Evolutionary conservation across 2,888 invertebrate species (phyloP), one percentile per base, ranked within the genome.

Genomic region (Tenthredo amoena): DNA sequence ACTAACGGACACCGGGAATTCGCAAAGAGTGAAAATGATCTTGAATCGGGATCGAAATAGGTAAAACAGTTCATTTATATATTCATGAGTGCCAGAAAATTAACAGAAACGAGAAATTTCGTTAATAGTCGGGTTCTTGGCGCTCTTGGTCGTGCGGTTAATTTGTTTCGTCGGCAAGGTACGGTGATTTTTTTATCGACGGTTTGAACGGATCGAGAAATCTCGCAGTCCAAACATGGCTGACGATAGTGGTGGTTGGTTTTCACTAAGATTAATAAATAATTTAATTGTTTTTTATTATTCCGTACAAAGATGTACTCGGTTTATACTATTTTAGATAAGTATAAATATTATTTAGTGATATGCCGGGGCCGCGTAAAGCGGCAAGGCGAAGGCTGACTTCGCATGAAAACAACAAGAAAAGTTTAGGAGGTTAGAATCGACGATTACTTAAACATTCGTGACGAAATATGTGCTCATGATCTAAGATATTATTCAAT

Each of bases 351-450:
- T 86, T 88, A 86, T 87, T 85, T 85, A 86, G 87, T 88, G 92
- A 88, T 87, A 94, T 94, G 94, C 92, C 93, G 86, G 87, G 88
- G 85, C 84, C 87, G 84, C 87, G 87, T 43, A 92, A 90, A 87
- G 88, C 91, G 84, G 86, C 86, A 85, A 87, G 88, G 87, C 87
- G 87, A 87, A 87, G 87, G 86, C 40, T 87, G 87, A 87, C 85
- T 85, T 85, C 86, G 68, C 85, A 87, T 55, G 87, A 85, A 92
- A 91, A 90, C 93, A 87, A 87, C 62, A 89, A 90, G 82, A 93
- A 89, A 87, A 88, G 86, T 85, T 87, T 93, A 87, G 92, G 92
- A 92, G 93, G 94, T 94, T 93, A 91, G 89, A 87, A 65, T 37
- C 21, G 43, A 0, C 2, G 15, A 6, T 68, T 68, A 50, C n/a